A percentile compares a stretch with the other conserved stretches of the same genome.
These are phyloP conservation scores for Menura novaehollandiae DNA, from an alignment of 2,113 vertebrate species.

Conservation along the genomic window DNA sequence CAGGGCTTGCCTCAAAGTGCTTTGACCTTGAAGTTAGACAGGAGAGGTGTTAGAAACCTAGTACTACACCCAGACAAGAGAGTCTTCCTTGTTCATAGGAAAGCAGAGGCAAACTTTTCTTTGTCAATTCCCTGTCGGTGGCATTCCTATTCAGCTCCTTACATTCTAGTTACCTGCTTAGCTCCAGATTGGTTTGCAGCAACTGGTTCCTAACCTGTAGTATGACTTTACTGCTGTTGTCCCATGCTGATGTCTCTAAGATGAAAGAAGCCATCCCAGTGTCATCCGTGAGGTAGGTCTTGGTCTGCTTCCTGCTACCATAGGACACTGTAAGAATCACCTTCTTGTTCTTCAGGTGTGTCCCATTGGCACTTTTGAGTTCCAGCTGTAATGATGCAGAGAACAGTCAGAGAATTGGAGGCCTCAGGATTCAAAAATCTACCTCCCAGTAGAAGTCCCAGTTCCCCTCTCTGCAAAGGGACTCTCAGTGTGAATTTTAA, in stretches of 20 bases:
- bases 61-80: background rate
- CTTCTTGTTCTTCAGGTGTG: constrained; percentile 4
- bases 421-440: background rate
- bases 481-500: background rate
- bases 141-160: background rate
- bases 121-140: background rate
- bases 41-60: background rate
- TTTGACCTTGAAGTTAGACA: background rate
- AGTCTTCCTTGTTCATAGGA: background rate
- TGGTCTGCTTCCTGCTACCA: background rate
- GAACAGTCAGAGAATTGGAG: background rate
- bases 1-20: background rate
- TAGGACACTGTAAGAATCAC: constrained; percentile 31
- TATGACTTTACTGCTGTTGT: constrained; percentile 5
- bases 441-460: background rate
- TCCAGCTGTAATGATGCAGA: constrained; percentile 11
- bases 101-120: background rate
- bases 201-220: background rate
- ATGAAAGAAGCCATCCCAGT: constrained; percentile 22
- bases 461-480: background rate
- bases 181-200: background rate
- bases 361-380: constrained; percentile 41
- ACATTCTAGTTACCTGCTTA: background rate
- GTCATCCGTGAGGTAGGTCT: constrained; percentile 4
- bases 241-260: constrained; percentile 37